Conservation (phyloP, 2,888 invertebrate genomes). For the Hirtodrosophila duncani region DNA sequence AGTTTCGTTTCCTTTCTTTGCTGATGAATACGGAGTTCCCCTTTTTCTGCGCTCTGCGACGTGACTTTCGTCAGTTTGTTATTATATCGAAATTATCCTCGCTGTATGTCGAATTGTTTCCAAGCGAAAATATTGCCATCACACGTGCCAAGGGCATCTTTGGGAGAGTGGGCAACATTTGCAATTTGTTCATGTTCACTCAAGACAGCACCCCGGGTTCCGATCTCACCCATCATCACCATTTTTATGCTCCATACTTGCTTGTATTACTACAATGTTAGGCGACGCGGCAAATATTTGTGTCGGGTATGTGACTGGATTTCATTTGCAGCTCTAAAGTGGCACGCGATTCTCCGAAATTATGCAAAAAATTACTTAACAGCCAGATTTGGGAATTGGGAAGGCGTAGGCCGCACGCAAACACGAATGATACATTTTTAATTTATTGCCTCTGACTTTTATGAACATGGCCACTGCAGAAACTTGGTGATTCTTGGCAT, state of each 20-base stretch:
- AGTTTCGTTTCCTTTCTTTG: conserved; percentile 22
- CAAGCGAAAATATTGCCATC: conserved; percentile 42
- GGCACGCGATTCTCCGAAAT: conserved; percentile 34
- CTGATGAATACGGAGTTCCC: conserved; percentile 66
- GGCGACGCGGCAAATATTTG: conserved; percentile 34
- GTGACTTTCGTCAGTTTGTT: conserved; percentile 62
- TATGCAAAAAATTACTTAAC: conserved; percentile 25
- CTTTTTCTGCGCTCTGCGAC: conserved; percentile 45
- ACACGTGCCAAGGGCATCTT: conserved; percentile 46
- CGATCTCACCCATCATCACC: conserved; percentile 16
- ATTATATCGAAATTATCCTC: conserved; percentile 64
- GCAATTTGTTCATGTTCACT: conserved; percentile 51
- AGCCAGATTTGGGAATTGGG: conserved; percentile 21
- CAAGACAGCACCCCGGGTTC: conserved; percentile 9
- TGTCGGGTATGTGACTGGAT: conserved; percentile 57
- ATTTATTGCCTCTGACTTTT: conserved; percentile 49
- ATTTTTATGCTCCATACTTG: conserved; percentile 11
- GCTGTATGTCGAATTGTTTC: conserved; percentile 54
- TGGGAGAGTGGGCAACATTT: conserved; percentile 45
- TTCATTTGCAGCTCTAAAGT: conserved; percentile 31
- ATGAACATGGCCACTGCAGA: conserved; percentile 29
- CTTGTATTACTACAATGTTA: conserved; percentile 44
- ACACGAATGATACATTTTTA: conserved; percentile 41
- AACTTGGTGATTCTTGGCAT: conserved; percentile 18
- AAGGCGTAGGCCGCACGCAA: conserved; percentile 21